phyloP scores from a whole-genome alignment of 1,140 invertebrate genomes.

The Halictus rubicundus region DNA sequence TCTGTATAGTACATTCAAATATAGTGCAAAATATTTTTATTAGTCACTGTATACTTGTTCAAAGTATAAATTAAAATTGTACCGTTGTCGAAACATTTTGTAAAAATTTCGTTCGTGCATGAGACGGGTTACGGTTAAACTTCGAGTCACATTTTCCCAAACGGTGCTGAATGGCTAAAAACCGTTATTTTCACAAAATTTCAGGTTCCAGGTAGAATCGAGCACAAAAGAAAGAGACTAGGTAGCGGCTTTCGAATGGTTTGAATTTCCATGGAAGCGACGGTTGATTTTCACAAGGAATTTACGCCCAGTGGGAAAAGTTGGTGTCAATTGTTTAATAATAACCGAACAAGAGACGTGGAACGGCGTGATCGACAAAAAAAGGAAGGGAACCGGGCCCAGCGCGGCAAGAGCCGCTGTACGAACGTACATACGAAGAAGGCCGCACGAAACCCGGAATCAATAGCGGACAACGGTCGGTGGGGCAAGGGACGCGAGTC shows the following conservation, averaged over 20 bases:
- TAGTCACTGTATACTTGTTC: too few relatives aligned
- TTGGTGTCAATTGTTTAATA: neutral
- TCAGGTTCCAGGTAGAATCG: neutral
- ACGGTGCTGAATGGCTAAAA: too few relatives aligned
- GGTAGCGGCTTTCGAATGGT: too few relatives aligned
- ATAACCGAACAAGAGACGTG: neutral
- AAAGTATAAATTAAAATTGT: too few relatives aligned
- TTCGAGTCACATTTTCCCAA: too few relatives aligned
- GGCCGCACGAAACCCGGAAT: conserved; percentile 71
- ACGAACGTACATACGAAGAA: conserved; percentile 65
- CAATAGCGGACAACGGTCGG: conserved; percentile 71
- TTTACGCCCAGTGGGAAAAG: neutral
- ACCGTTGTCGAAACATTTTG: too few relatives aligned
- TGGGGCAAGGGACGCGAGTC: conserved; percentile 57
- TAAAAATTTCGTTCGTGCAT: too few relatives aligned
- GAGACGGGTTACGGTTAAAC: too few relatives aligned
- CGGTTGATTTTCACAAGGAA: neutral
- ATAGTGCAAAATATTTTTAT: too few relatives aligned
- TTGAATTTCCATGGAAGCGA: neutral
- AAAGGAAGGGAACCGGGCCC: conserved; percentile 42
- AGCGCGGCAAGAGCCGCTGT: conserved; percentile 53
- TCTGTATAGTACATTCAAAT: too few relatives aligned
- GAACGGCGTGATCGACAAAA: conserved; percentile 31
- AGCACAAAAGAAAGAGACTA: neutral
- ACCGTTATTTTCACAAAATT: too few relatives aligned